Percentiles rank a stretch among this genome's conserved stretches.
These are phyloP conservation scores for Pavo muticus DNA, from an alignment of 2,113 vertebrate genomes.

Conservation along the genomic window DNA sequence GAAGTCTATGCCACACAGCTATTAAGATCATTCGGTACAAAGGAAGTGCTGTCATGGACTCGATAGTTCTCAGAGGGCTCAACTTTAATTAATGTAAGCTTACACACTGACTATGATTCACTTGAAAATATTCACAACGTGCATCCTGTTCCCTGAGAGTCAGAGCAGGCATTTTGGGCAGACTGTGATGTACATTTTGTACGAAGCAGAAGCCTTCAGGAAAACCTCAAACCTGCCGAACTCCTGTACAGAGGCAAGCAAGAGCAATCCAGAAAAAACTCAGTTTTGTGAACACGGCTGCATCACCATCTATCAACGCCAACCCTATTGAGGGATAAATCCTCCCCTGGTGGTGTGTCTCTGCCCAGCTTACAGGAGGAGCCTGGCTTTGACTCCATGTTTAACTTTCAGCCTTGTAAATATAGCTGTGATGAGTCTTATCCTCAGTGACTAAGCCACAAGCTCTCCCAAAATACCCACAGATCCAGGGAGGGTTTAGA, in stretches of 20 bases:
- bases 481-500: background rate
- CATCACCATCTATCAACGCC: background rate
- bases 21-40: background rate
- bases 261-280: background rate
- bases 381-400: background rate
- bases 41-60: background rate
- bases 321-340: background rate
- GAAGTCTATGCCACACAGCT: background rate
- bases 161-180: background rate
- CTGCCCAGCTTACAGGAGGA: background rate
- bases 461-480: background rate
- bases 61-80: background rate
- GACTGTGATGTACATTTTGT: background rate
- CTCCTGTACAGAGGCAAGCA: background rate
- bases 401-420: background rate
- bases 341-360: background rate
- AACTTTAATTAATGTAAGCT: constrained; percentile 28
- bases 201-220: background rate
- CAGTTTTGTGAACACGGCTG: background rate
- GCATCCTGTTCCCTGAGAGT: background rate
- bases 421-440: background rate
- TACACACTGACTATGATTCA: constrained; percentile 4
- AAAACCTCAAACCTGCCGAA: background rate
- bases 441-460: background rate
- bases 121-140: background rate